Evolutionary conservation across 2,888 invertebrate genomes (phyloP).

Genomic region (Crioceris asparagi): DNA sequence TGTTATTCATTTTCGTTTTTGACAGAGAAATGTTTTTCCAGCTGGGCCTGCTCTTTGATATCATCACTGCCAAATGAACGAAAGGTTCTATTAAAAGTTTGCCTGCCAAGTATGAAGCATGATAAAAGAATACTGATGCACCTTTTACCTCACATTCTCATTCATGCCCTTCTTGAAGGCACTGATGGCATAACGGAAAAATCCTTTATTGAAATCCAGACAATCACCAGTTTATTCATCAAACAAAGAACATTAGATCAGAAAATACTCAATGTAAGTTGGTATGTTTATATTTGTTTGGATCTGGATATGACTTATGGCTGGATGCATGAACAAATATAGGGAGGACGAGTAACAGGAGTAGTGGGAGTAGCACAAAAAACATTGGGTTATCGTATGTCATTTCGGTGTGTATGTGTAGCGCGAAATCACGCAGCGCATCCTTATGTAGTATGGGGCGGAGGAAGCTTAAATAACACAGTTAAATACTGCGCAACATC

Average conservation of each 20-base stretch:
- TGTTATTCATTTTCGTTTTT: too few relatives aligned
- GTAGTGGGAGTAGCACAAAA: too few relatives aligned
- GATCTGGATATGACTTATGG: too few relatives aligned
- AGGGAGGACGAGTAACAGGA: too few relatives aligned
- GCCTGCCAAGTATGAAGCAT: slow-evolving; percentile 63
- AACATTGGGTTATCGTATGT: too few relatives aligned
- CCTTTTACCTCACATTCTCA: slow-evolving; percentile 63
- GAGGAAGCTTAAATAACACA: too few relatives aligned
- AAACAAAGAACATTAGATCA: slow-evolving; percentile 19
- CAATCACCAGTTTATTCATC: slow-evolving; percentile 39
- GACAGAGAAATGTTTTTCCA: too few relatives aligned
- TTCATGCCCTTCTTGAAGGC: slow-evolving; percentile 52
- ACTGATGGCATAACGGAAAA: slow-evolving; percentile 34
- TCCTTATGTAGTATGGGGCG: too few relatives aligned
- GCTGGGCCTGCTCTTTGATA: slow-evolving; percentile 64
- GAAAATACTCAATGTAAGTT: slow-evolving; percentile 24
- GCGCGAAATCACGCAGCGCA: too few relatives aligned
- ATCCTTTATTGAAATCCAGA: slow-evolving; percentile 45
- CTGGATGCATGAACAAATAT: too few relatives aligned
- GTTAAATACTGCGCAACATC: too few relatives aligned
- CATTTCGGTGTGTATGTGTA: too few relatives aligned
- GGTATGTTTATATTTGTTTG: neutral
- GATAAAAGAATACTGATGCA: slow-evolving; percentile 61
- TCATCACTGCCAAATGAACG: slow-evolving; percentile 49
- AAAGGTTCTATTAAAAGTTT: slow-evolving; percentile 53